Evolutionary conservation across 1,140 invertebrate species (phyloP).

Genomic region (Drosophila ficusphila): DNA sequence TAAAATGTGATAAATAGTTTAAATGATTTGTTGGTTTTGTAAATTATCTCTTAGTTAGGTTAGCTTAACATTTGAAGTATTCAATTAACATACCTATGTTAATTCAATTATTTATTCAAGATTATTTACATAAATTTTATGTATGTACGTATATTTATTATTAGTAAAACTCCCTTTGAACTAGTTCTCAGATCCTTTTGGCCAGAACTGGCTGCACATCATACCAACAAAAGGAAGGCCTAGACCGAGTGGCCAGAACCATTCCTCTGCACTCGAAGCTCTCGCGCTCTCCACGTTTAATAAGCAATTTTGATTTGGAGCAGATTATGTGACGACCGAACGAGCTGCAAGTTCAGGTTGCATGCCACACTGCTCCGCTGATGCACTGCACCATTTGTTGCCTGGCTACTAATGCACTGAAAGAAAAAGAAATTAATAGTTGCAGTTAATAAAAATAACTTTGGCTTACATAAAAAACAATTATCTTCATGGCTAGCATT

Average conservation of each 20-base stretch:
- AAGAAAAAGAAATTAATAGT: no score
- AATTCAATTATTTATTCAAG: no score
- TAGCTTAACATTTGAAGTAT: no score
- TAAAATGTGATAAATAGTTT: no score
- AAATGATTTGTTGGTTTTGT: no score
- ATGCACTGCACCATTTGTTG: slow-evolving; percentile 11
- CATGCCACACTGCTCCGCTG: slow-evolving; percentile 53
- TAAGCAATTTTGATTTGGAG: slow-evolving; percentile 82
- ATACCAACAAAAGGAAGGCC: not conserved
- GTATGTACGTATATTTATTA: no score
- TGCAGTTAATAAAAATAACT: no score
- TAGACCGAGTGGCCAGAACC: slow-evolving; percentile 13
- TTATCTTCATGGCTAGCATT: no score
- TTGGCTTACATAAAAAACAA: no score
- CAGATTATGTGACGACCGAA: slow-evolving; percentile 77
- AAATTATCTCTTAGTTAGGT: no score
- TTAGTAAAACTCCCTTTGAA: not conserved
- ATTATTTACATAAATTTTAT: no score
- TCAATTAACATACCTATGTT: no score
- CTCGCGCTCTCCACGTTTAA: slow-evolving; percentile 65
- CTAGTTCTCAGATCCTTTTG: slow-evolving; percentile 1
- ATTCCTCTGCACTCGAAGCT: slow-evolving; percentile 16
- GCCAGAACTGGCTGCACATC: not conserved
- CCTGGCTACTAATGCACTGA: slow-evolving; percentile 45
- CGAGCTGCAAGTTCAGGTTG: slow-evolving; percentile 61